Evolutionary conservation across 2,113 vertebrate species (phyloP).

Genomic region (Macquaria ambigua): DNA sequence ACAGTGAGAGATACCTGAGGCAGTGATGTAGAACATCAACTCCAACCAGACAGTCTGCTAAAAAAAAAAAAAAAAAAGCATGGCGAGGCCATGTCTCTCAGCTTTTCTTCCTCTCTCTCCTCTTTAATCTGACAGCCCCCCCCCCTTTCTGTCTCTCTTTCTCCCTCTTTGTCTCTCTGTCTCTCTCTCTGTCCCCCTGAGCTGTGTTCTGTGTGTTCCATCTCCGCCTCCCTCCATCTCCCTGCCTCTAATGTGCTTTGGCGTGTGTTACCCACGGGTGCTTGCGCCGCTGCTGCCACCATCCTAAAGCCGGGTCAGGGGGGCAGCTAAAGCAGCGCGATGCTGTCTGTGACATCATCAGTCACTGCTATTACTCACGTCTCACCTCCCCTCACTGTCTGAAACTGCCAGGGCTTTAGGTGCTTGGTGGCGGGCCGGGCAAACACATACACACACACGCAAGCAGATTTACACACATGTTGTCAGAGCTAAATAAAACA

Average conservation of each 20-base stretch:
- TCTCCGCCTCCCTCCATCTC: constrained; percentile 67
- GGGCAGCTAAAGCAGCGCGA: constrained; percentile 62
- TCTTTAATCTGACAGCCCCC: constrained; percentile 71
- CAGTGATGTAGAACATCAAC: constrained; percentile 70
- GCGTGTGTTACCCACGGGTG: constrained; percentile 79
- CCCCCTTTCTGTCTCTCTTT: constrained; percentile 23
- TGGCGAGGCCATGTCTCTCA: constrained; percentile 62
- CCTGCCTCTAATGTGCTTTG: constrained; percentile 78
- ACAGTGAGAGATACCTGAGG: constrained; percentile 62
- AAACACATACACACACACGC: constrained; percentile 13
- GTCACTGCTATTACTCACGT: constrained; percentile 72
- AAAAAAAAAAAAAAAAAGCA: constrained; percentile 51
- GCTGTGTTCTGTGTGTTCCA: constrained; percentile 70
- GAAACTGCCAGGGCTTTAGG: constrained; percentile 58
- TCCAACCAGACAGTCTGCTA: constrained; percentile 68
- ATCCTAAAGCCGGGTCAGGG: constrained; percentile 73
- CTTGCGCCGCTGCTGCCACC: constrained; percentile 59
- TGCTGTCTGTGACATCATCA: constrained; percentile 78
- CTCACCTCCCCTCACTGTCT: constrained; percentile 77
- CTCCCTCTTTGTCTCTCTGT: constrained; percentile 36
- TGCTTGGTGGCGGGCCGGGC: constrained; percentile 25
- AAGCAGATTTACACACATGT: constrained; percentile 20
- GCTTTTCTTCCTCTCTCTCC: constrained; percentile 56
- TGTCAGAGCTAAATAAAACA: constrained; percentile 23
- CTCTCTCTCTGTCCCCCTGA: constrained; percentile 68